Base-by-base conservation (phyloP, 2,888 invertebrate genomes). In the Tenthredo notha region DNA sequence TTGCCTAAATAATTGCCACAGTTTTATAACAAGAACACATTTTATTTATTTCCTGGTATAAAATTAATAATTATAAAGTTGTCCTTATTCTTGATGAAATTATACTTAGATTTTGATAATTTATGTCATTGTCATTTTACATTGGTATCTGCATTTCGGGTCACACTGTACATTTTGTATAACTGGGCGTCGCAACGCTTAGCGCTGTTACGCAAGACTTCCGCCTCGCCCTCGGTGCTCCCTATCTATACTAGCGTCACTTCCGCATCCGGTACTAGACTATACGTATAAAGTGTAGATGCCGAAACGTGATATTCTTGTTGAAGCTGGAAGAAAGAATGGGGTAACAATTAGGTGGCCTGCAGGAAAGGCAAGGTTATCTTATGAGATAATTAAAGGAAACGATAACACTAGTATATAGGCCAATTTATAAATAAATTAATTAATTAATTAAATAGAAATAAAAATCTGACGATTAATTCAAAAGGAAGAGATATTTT, bases 151-250 rank as follows among this genome's bases (percentile, higher is more conserved):
- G 47, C 47, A 15, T 74, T 47, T 74, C 40, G 74, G 43, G 43
- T 1, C 74, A 74, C 74, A 40, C 74, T 74, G n/a, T 74, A 54
- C 18, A 54, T 33, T 33, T 21, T 29, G 77, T 77, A 54, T 54
- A 29, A 54, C 77, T 77, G 77, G 54, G 77, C 33, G 77, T 77
- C 77, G 54, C 77, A 33, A 29, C 77, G 77, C 54, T 74, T 54
- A 88, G 90, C 84, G 88, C 89, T 88, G 90, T 91, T 90, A 90
- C 90, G 88, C 88, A 82, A 88, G 87, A 87, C 89, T 90, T 91
- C 90, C 90, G 89, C 88, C 87, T 86, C 85, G 86, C 86, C 88
- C 85, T 58, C 58, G 78, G 78, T 78, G 78, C 78, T 80, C 50
- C 80, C 86, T 88, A 87, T 86, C 87, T 77, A 61, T 78, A 61